These are phyloP conservation scores for Aptenodytes patagonicus DNA, from an alignment of 2,113 vertebrate species.

Conservation along the genomic window DNA sequence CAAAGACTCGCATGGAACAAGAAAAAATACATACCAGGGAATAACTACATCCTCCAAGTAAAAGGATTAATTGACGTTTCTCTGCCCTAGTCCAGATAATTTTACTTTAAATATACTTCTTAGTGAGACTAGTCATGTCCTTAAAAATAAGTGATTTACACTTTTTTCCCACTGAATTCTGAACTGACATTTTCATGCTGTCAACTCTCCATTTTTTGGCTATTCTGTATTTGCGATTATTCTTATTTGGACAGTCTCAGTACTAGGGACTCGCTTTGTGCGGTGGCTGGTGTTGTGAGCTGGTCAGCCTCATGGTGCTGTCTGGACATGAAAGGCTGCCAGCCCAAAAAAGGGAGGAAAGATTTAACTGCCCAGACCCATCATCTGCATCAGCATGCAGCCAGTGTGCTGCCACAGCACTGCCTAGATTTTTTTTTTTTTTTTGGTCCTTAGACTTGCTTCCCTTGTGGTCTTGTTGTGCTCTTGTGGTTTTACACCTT, in stretches of 20 bases:
- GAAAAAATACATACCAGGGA: background rate
- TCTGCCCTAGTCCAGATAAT: background rate
- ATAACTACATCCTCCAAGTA: background rate
- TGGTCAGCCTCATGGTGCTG: background rate
- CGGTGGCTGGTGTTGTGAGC: background rate
- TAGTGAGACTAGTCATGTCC: background rate
- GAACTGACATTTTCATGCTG: background rate
- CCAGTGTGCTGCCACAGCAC: background rate
- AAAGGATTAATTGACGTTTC: constrained; percentile 7
- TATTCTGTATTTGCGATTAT: background rate
- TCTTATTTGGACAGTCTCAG: background rate
- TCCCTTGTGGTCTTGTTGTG: background rate
- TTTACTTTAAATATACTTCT: constrained; percentile 1
- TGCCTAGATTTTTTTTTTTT: background rate
- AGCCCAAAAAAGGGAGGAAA: background rate
- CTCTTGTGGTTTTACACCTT: background rate
- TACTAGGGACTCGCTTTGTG: rapidly evolving
- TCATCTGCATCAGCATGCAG: rapidly evolving
- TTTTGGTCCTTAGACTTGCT: background rate
- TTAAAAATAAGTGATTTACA: background rate
- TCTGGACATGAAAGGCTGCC: background rate
- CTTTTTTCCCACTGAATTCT: background rate
- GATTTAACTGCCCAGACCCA: background rate
- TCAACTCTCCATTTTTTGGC: background rate
- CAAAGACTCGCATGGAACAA: background rate